Evolutionary conservation across 2,888 invertebrate species (phyloP), one percentile per base, ranked within the genome.

Genomic region (Cephus nigrinus): DNA sequence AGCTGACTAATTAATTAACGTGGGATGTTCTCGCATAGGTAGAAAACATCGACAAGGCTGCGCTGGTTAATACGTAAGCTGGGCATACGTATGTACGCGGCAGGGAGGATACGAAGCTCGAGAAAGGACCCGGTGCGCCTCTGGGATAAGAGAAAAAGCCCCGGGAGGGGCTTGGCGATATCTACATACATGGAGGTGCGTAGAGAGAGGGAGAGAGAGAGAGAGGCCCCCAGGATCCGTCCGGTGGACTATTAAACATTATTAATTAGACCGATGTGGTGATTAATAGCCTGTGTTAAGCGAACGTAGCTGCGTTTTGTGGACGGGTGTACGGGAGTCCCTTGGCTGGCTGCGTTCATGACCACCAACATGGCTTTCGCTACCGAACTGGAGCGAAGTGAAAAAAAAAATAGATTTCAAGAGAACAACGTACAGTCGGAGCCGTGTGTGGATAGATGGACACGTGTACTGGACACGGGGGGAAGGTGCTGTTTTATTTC

Each of bases 251-350:
- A 82, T 85, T 83, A 81, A 81, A 76, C 82, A 78, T 85, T 85
- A 85, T 85, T 85, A 85, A 85, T 85, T 85, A 84, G 79, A 79
- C 76, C 82, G 84, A 82, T 84, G 76, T 68, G 55, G 80, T 86
- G 85, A 85, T 85, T 86, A 83, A 85, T 83, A 81, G 78, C 69
- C 80, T 71, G 73, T 74, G 74, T 75, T 76, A 73, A 72, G 75
- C 76, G 81, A 55, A 32, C 69, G 55, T 36, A 36, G 33, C 73
- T 34, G 74, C 33, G 31, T 69, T 74, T 74, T 74, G 31, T 30
- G 74, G 11, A 34, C 35, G 31, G n/a, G 15, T 33, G 71, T 75
- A 33, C 55, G 36, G 55, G 75, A 68, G 75, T 68, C 73, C 75
- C 30, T 30, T 35, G 74, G 12, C 74, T 30, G 12, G 74, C 12